phyloP scores from a whole-genome alignment of 2,113 vertebrate species.

The Reinhardtius hippoglossoides region DNA sequence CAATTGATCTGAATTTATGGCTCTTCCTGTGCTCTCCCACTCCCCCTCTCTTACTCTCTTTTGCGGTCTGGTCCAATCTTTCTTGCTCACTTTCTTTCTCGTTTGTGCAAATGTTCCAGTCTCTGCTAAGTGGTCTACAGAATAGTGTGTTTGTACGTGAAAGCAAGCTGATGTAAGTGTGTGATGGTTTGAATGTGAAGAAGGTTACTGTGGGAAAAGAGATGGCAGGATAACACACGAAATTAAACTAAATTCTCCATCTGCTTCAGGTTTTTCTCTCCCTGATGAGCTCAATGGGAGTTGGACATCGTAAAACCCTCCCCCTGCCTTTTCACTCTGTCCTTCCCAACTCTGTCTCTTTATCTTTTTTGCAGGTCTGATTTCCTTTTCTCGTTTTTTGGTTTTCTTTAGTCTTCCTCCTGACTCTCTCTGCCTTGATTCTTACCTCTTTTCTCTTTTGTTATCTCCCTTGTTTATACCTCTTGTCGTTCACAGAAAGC shows the following conservation, averaged over 20 bases:
- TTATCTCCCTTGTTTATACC: not conserved
- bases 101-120: not conserved
- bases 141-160: conserved; percentile 2
- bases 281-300: not conserved
- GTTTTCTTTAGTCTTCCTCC: not conserved
- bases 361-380: not conserved
- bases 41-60: conserved; percentile 2
- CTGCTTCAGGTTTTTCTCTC: not conserved
- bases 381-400: not conserved
- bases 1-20: conserved; percentile 76
- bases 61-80: not conserved
- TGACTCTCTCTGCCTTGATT: not conserved
- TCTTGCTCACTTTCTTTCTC: not conserved
- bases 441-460: not conserved
- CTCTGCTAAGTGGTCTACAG: not conserved
- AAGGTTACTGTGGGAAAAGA: not conserved
- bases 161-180: conserved; percentile 29
- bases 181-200: not conserved
- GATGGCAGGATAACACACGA: not conserved
- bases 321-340: too few species aligned
- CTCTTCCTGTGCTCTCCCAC: conserved; percentile 19
- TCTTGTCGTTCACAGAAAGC: not conserved
- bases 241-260: conserved; percentile 1
- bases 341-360: not conserved
- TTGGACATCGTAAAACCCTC: not conserved